phyloP scores from a whole-genome alignment of 2,797 vertebrate genomes.

The Stomatorhinus walkeri region DNA sequence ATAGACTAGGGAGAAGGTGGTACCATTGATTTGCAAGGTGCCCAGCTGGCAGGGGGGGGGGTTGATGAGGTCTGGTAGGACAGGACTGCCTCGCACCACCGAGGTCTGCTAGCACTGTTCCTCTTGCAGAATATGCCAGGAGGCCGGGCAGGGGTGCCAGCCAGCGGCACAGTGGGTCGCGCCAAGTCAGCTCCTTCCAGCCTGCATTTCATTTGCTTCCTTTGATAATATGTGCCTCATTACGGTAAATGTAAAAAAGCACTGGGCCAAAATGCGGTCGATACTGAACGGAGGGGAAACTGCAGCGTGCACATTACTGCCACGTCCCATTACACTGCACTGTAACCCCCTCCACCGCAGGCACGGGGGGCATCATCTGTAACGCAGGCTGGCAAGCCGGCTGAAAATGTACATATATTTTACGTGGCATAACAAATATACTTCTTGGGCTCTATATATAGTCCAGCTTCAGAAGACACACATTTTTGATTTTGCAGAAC shows the following conservation, averaged over 20 bases:
- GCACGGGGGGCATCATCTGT: neutral
- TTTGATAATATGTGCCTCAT: slow-evolving; percentile 1
- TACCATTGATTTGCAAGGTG: neutral
- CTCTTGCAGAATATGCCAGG: neutral
- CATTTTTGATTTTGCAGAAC: neutral
- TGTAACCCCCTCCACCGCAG: neutral
- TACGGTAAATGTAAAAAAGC: neutral
- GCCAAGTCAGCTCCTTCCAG: slow-evolving; percentile 15
- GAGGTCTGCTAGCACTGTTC: neutral
- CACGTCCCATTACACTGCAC: neutral
- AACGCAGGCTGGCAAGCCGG: neutral
- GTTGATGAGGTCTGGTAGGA: neutral
- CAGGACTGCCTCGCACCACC: neutral
- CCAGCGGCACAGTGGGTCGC: slow-evolving; percentile 24
- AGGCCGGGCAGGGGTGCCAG: neutral
- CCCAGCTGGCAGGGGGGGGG: neutral
- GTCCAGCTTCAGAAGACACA: neutral
- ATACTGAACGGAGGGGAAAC: neutral
- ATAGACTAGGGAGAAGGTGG: neutral
- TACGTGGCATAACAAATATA: neutral
- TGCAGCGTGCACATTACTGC: neutral
- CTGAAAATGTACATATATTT: slow-evolving; percentile 3
- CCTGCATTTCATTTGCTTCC: neutral
- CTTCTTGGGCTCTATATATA: neutral
- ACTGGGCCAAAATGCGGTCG: neutral